Base-by-base conservation (phyloP, 2,113 vertebrate species). In the Ivindomyrus marchei region DNA sequence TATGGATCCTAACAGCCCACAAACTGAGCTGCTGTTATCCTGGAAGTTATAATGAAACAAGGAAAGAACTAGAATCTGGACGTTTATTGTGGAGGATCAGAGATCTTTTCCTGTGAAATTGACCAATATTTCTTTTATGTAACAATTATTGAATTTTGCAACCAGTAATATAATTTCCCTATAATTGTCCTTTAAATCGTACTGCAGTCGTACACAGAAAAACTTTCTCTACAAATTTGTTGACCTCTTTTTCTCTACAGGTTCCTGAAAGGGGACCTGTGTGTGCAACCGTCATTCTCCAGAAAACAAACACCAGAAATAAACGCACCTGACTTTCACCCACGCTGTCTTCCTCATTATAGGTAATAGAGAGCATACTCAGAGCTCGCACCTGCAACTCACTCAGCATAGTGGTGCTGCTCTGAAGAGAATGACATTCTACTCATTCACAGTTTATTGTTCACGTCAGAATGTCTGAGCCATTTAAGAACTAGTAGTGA, bases 31-130 rank as follows among this genome's bases (percentile, higher is more conserved):
- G n/a, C 27, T 87, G 85, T 50, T 24, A 31, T 27, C 24, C 85
- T 49, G 27, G 27, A 87, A 88, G 50, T 58, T 58, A 88, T 58
- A 58, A 56, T 88, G 50, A 88, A 88, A 88, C 36, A 53, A 39
- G 36, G 6, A 21, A 58, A 36, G 27, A 88, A 88, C 27, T 56
- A 19, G 49, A 56, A 47, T 56, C 31, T 21, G 36, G 21, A 31
- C 27, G 0, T 58, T 56, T 13, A 85, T 88, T 88, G 50, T 86
- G 4, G 45, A 27, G 46, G 47, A 24, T 86, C n/a, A n/a, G 50
- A n/a, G n/a, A 47, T 47, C 11, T 86, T 86, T 86, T 86, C 85
- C n/a, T 52, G 21, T 86, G 21, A 47, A n/a, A 86, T 5, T 52
- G 47, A 2, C 85, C 4, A 27, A n/a, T 50, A 31, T 86, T 47